A percentile compares a stretch with the other conserved stretches of the same genome.
Conservation (phyloP, 2,113 vertebrate species). For the Toxostoma redivivum region DNA sequence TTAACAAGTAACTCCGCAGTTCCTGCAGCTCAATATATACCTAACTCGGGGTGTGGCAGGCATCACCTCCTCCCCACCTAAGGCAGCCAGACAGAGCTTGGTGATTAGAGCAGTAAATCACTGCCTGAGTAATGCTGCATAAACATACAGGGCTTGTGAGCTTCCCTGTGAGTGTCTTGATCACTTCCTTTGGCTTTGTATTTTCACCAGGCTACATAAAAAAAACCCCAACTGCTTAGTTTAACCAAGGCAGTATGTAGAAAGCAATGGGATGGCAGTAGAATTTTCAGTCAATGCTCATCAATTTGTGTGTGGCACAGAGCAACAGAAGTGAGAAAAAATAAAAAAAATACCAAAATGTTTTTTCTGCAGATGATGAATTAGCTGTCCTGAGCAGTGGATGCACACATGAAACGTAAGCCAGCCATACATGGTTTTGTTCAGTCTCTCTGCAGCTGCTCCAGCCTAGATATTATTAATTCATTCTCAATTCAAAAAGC, state of each 20-base stretch:
- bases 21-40: slow-evolving; percentile 55
- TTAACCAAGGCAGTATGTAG: background rate
- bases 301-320: background rate
- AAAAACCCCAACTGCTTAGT: background rate
- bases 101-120: slow-evolving; percentile 70
- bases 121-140: slow-evolving; percentile 79
- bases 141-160: slow-evolving; percentile 33
- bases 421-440: background rate
- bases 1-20: slow-evolving; percentile 56
- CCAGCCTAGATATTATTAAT: background rate
- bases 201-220: background rate
- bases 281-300: background rate
- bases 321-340: background rate
- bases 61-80: slow-evolving; percentile 67
- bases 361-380: background rate
- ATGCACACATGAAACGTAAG: background rate
- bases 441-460: background rate
- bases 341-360: background rate
- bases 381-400: background rate
- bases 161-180: slow-evolving; percentile 20
- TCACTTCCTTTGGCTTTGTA: slow-evolving; percentile 49
- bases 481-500: background rate
- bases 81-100: slow-evolving; percentile 68
- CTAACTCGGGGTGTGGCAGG: slow-evolving; percentile 63
- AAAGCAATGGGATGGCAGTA: background rate